Evolutionary conservation across 2,888 invertebrate genomes (phyloP), one percentile per base, ranked within the genome.

Genomic region (Pollenia griseotomentosa): DNA sequence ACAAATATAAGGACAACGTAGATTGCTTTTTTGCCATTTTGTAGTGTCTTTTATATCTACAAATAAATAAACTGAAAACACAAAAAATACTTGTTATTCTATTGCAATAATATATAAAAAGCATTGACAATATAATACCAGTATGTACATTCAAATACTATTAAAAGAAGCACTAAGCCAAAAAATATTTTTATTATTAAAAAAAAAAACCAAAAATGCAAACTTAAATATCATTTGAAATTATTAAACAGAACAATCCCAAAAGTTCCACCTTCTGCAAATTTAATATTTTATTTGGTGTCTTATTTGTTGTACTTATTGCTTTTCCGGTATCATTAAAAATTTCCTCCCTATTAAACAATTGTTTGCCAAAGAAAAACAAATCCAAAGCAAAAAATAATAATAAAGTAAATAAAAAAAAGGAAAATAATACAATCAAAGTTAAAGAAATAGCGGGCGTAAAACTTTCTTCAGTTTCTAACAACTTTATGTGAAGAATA

Each of bases 311-410:
- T 77, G 23, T 16, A 23, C 55, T 75, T 57, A 48, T 59, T 65
- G 68, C 78, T 82, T 33, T 33, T 83, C 83, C 83, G 74, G 77
- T 87, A 81, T 87, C 83, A 87, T 87, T 84, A 87, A 87, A 87
- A 87, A 78, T 87, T 87, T 87, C 87, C 81, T 78, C 84, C 74
- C 87, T 68, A 87, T 84, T 87, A 81, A 87, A 78, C 87, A 84
- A 84, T 78, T 78, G 84, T 84, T 81, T 81, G 68, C 70, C 44
- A 83, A 84, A 84, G 74, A 61, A 79, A 74, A 79, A 84, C 79
- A 79, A 84, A 83, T 74, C 71, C 19, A 66, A 42, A 65, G 55
- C 55, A 66, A 65, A 75, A 55, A 59, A 73, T 51, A 65, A 23
- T 16, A 40, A 51, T 55, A 66, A 53, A 23, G 14, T 59, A 65